Base-by-base conservation (phyloP, 2,797 vertebrate genomes). In the Gouania willdenowi region DNA sequence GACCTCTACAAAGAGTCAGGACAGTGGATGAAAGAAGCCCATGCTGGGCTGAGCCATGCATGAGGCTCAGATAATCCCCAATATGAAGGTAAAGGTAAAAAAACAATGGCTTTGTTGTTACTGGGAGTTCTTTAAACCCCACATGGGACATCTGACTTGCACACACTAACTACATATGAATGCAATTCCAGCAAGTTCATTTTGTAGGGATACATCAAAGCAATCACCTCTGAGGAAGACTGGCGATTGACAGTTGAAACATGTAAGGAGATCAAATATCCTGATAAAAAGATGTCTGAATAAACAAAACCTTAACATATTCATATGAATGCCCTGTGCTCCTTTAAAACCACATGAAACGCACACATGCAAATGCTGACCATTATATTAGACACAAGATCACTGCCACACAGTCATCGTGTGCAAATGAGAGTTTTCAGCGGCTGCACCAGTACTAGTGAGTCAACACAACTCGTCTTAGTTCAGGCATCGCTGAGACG, bases 261-360 rank as follows among this genome's bases (percentile, higher is more conserved):
- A n/a, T n/a, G n/a, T n/a, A n/a, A n/a, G n/a, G n/a, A n/a, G n/a
- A n/a, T n/a, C n/a, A n/a, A n/a, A n/a, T n/a, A n/a, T n/a, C n/a
- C n/a, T n/a, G n/a, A n/a, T n/a, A n/a, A n/a, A n/a, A n/a, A n/a
- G n/a, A n/a, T n/a, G n/a, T n/a, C n/a, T n/a, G n/a, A n/a, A n/a
- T n/a, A n/a, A n/a, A n/a, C n/a, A n/a, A n/a, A n/a, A n/a, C n/a
- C n/a, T n/a, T n/a, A n/a, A n/a, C n/a, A n/a, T n/a, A n/a, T n/a
- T n/a, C n/a, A n/a, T n/a, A n/a, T n/a, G n/a, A n/a, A n/a, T n/a
- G n/a, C n/a, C n/a, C n/a, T n/a, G n/a, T n/a, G n/a, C n/a, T n/a
- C n/a, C n/a, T n/a, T n/a, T n/a, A n/a, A n/a, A n/a, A n/a, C 60
- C 65, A 79, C 74, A 81, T 76, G 77, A 85, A 84, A 73, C 67